Conservation (phyloP, 2,888 invertebrate genomes). For the Philaethria dido region DNA sequence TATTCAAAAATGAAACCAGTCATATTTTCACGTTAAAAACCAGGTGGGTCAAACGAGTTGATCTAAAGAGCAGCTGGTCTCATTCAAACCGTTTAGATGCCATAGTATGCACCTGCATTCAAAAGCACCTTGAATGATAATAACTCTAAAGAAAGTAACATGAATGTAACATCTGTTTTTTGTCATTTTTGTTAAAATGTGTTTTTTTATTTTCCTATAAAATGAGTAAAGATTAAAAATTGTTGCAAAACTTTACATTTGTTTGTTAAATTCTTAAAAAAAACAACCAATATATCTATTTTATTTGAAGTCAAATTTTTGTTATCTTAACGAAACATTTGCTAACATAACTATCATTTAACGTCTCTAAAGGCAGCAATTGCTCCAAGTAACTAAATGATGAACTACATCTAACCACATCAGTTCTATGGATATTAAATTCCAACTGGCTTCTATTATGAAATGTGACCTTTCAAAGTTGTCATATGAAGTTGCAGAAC, state of each 20-base stretch:
- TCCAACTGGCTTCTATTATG: slow-evolving; percentile 40
- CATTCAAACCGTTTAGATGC: slow-evolving; percentile 11
- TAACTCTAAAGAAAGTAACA: slow-evolving; percentile 18
- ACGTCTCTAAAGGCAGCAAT: background rate
- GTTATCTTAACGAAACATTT: slow-evolving; percentile 1
- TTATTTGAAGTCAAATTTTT: background rate
- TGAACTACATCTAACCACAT: slow-evolving; percentile 26
- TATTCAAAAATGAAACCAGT: background rate
- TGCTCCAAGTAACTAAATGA: background rate
- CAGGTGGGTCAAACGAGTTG: slow-evolving; percentile 19
- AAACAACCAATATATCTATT: background rate
- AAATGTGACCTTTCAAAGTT: slow-evolving; percentile 35
- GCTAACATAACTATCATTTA: background rate
- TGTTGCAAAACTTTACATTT: no score
- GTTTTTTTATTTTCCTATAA: no score
- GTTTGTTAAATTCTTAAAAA: no score
- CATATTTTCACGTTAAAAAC: slow-evolving; percentile 3
- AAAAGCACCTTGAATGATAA: slow-evolving; percentile 26
- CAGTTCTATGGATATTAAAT: slow-evolving; percentile 40
- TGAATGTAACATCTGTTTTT: slow-evolving; percentile 26
- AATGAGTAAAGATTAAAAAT: no score
- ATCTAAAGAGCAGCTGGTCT: slow-evolving; percentile 22
- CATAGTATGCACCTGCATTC: slow-evolving; percentile 26
- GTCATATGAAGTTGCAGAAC: slow-evolving; percentile 31
- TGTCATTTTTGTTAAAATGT: no score